Conservation (phyloP, 2,113 vertebrate genomes). For the Etheostoma spectabile region DNA sequence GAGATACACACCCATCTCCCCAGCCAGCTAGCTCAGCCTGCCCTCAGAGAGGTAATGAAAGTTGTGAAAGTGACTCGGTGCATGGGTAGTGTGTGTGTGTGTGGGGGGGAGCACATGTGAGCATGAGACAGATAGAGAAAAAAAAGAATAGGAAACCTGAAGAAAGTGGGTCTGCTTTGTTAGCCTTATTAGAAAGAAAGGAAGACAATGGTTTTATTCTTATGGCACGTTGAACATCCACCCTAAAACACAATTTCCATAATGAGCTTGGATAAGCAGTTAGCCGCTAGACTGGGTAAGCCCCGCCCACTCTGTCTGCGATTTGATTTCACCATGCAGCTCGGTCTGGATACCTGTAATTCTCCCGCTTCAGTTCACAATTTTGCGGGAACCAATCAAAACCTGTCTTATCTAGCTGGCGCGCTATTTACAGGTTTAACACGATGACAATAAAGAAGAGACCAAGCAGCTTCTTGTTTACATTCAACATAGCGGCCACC, state of each 20-base stretch:
- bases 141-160: constrained; percentile 13
- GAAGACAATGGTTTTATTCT: constrained; percentile 20
- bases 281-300: too few relatives aligned
- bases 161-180: constrained; percentile 57
- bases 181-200: constrained; percentile 30
- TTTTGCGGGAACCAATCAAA: too few relatives aligned
- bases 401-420: too few relatives aligned
- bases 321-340: too few relatives aligned
- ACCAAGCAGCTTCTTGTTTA: too few relatives aligned
- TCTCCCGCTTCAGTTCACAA: too few relatives aligned
- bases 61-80: constrained; percentile 67
- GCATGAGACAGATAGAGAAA: neutral
- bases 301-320: too few relatives aligned
- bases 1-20: constrained; percentile 71
- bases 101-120: neutral
- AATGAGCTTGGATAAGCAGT: constrained; percentile 16
- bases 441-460: too few relatives aligned
- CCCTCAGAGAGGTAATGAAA: constrained; percentile 80
- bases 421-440: too few relatives aligned
- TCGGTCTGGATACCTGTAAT: too few relatives aligned
- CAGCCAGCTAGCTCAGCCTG: constrained; percentile 57
- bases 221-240: constrained; percentile 12
- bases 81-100: neutral
- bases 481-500: too few relatives aligned
- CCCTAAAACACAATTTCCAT: constrained; percentile 24